Percentiles rank a stretch among this genome's conserved stretches.
Evolutionary conservation across 37 sponge, comb jelly and placozoan genomes (phyloP).

Genomic region (Amphimedon queenslandica): DNA sequence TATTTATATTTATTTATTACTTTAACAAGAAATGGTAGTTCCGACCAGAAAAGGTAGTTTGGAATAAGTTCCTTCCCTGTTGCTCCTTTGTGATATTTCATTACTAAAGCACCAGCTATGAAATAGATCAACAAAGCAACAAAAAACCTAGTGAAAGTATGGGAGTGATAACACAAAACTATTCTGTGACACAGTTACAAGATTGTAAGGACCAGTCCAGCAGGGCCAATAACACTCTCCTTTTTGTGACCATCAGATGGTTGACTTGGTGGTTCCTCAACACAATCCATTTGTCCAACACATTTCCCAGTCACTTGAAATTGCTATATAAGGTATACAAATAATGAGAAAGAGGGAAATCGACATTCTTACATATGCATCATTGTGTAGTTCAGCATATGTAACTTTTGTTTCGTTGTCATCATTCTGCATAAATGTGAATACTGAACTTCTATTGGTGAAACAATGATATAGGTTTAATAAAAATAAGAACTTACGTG

Average conservation of each 20-base stretch:
- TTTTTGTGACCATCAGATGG: too few relatives aligned
- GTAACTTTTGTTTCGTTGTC: too few relatives aligned
- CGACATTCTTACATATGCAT: background rate
- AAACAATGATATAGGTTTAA: background rate
- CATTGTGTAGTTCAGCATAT: background rate
- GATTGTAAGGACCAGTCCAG: background rate
- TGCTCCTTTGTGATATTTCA: slow-evolving; percentile 5
- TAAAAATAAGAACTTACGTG: background rate
- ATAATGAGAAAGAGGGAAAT: background rate
- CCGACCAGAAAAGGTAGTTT: slow-evolving; percentile 18
- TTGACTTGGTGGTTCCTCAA: background rate
- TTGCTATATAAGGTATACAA: background rate
- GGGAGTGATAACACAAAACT: background rate
- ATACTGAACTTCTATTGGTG: background rate
- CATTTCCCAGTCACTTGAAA: background rate
- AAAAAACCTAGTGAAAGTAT: background rate
- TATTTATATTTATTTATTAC: background rate
- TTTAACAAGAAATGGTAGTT: slow-evolving; percentile 17
- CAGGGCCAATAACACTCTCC: background rate
- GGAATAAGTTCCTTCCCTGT: slow-evolving; percentile 26
- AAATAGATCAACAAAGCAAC: slow-evolving; percentile 7
- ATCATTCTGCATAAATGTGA: too few relatives aligned
- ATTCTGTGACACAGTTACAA: background rate
- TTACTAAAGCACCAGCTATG: background rate
- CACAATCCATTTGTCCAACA: background rate